Conservation (phyloP, 2,113 vertebrate species). For the Aegotheles bennettii region DNA sequence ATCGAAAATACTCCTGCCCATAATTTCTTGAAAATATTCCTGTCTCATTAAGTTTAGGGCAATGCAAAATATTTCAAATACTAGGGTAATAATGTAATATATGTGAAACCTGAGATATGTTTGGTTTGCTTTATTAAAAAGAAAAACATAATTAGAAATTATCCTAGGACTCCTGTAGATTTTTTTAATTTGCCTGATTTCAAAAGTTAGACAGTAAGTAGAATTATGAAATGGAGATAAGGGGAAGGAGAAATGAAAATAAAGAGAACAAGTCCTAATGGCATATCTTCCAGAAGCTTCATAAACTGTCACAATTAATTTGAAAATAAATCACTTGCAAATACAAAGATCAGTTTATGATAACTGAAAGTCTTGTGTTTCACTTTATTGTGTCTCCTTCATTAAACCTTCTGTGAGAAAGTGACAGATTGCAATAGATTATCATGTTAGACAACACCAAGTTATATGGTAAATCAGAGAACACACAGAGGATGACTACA, state of each 20-base stretch:
- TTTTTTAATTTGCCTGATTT: background rate
- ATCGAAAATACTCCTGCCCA: background rate
- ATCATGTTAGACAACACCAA: background rate
- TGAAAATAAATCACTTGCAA: background rate
- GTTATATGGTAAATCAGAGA: background rate
- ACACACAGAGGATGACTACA: background rate
- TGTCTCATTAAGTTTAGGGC: background rate
- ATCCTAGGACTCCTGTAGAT: background rate
- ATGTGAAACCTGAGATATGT: background rate
- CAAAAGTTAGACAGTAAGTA: background rate
- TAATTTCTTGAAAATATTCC: background rate
- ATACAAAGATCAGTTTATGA: background rate
- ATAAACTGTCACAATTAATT: background rate
- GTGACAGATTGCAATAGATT: background rate
- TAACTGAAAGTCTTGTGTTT: background rate
- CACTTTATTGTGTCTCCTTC: background rate
- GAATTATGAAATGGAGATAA: background rate
- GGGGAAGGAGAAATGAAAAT: background rate
- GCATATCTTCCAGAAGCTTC: background rate
- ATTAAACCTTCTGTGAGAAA: background rate
- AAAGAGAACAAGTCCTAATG: background rate
- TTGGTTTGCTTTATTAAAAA: background rate
- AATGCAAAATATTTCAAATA: background rate
- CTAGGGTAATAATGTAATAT: background rate
- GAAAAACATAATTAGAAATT: background rate